Percentiles rank a stretch among this genome's conserved stretches.
Evolutionary conservation across 2,797 vertebrate genomes (phyloP).

Genomic region (Artibeus lituratus): DNA sequence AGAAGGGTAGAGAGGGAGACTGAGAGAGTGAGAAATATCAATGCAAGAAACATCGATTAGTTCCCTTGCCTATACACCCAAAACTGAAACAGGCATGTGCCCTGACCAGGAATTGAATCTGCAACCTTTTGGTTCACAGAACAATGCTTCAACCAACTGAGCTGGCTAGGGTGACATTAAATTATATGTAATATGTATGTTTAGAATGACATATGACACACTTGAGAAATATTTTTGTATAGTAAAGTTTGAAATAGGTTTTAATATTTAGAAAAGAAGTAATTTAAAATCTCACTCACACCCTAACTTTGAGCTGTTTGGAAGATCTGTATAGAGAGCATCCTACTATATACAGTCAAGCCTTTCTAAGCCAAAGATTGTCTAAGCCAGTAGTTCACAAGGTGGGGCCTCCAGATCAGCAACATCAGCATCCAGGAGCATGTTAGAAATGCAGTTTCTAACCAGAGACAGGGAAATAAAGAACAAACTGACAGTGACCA

Average conservation of each 20-base stretch:
- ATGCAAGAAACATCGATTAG: not conserved
- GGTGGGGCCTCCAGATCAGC: not conserved
- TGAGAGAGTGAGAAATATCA: not conserved
- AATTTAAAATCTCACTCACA: slow-evolving; percentile 63
- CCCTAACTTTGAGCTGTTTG: slow-evolving; percentile 97
- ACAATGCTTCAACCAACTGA: not conserved
- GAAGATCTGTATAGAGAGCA: slow-evolving; percentile 90
- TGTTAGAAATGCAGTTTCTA: not conserved
- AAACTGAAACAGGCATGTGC: not conserved
- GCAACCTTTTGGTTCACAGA: no score
- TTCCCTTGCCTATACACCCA: not conserved
- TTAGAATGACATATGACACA: not conserved
- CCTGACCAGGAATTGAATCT: no score
- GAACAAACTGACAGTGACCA: no score
- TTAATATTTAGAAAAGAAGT: not conserved
- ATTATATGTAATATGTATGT: not conserved
- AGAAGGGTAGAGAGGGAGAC: not conserved
- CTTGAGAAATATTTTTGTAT: not conserved
- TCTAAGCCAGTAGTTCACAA: slow-evolving; percentile 76
- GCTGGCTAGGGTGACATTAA: not conserved
- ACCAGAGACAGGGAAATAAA: no score
- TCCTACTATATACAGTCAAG: slow-evolving; percentile 93
- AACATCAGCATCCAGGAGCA: not conserved
- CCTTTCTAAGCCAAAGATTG: slow-evolving; percentile 89
- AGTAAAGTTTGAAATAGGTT: not conserved